phyloP scores from a whole-genome alignment of 1,140 invertebrate genomes.

The Zophobas morio region DNA sequence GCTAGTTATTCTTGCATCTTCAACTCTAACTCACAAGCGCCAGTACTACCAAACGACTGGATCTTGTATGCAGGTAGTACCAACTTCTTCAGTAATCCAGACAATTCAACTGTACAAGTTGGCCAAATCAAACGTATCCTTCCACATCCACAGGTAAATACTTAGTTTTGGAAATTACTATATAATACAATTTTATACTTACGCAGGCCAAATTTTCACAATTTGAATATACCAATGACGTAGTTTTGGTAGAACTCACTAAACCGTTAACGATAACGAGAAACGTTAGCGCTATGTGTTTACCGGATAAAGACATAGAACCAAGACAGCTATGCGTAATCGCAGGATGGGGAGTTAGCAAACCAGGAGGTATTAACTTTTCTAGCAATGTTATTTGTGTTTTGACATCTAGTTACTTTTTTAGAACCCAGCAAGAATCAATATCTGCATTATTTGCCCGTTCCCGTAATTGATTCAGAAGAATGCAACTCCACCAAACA shows the following conservation, averaged over 20 bases:
- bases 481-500: slow-evolving; percentile 76
- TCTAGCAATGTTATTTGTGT: not conserved
- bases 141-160: slow-evolving; percentile 69
- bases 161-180: not conserved
- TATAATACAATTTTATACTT: slow-evolving; percentile 13
- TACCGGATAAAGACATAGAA: slow-evolving; percentile 70
- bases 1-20: slow-evolving; percentile 73
- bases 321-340: slow-evolving; percentile 73
- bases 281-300: slow-evolving; percentile 73
- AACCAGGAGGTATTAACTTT: slow-evolving; percentile 66
- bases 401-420: slow-evolving; percentile 30
- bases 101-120: slow-evolving; percentile 63
- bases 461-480: slow-evolving; percentile 71
- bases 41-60: slow-evolving; percentile 62
- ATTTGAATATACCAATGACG: slow-evolving; percentile 74
- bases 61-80: slow-evolving; percentile 69
- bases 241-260: slow-evolving; percentile 71
- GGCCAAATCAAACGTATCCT: slow-evolving; percentile 69
- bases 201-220: slow-evolving; percentile 74
- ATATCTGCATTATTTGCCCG: slow-evolving; percentile 72
- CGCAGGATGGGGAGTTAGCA: slow-evolving; percentile 73
- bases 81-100: slow-evolving; percentile 62
- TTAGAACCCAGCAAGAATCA: slow-evolving; percentile 71
- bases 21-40: slow-evolving; percentile 17
- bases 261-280: slow-evolving; percentile 71